phyloP scores from a whole-genome alignment of 1,140 invertebrate species.

The Drosophila hydei region DNA sequence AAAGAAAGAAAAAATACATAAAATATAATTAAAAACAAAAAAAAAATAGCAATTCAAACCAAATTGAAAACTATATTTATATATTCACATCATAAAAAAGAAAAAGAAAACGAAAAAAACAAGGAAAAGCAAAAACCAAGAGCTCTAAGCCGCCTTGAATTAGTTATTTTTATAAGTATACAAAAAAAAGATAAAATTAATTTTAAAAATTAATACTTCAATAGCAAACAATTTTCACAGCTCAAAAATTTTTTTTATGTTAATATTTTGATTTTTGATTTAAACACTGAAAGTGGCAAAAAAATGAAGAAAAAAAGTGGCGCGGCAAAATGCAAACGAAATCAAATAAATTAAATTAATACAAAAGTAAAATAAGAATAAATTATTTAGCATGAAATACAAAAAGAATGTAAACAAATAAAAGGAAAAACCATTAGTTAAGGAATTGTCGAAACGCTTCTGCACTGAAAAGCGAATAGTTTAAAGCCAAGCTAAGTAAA shows the following conservation, averaged over 20 bases:
- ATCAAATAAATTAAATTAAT: conserved; percentile 35
- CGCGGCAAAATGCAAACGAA: conserved; percentile 44
- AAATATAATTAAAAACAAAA: conserved; percentile 57
- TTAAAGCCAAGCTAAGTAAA: conserved; percentile 65
- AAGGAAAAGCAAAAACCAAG: conserved; percentile 72
- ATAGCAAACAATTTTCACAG: conserved; percentile 47
- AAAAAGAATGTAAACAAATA: conserved; percentile 36
- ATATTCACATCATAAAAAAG: conserved; percentile 36
- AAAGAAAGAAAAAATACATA: conserved; percentile 73
- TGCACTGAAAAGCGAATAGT: conserved; percentile 65
- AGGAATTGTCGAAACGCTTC: conserved; percentile 64
- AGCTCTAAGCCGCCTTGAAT: conserved; percentile 81
- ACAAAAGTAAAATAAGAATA: conserved; percentile 19
- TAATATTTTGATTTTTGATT: conserved; percentile 59
- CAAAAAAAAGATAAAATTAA: conserved; percentile 48
- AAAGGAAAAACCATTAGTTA: conserved; percentile 53
- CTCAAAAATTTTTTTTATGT: conserved; percentile 55
- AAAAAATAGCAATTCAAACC: conserved; percentile 65
- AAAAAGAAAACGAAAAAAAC: conserved; percentile 32
- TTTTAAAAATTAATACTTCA: conserved; percentile 74
- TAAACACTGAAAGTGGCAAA: conserved; percentile 70
- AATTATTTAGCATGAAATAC: conserved; percentile 32
- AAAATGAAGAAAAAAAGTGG: conserved; percentile 41
- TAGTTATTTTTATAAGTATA: conserved; percentile 80
- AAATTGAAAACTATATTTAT: conserved; percentile 61